Evolutionary conservation across 2,888 invertebrate species (phyloP), one percentile per base, ranked within the genome.

Genomic region (Tridacna crocea): DNA sequence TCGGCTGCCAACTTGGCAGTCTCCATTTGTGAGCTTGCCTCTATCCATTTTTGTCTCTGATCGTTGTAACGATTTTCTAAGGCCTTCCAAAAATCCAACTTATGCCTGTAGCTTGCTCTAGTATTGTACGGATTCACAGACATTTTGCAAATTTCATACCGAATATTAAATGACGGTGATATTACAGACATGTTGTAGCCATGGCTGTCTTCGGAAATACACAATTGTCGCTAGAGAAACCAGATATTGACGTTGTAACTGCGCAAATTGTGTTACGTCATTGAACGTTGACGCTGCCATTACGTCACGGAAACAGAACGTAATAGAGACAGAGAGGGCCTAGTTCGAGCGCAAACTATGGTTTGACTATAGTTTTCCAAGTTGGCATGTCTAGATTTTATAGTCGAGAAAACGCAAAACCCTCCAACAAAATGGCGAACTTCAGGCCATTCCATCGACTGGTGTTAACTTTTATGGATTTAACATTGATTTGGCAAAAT

Each of bases 51-150:
- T 22, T 60, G 26, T 58, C 76, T 79, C 15, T 78, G 61, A 6
- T 68, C 73, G 12, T 66, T 48, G 55, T 81, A 81, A 48, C 73
- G 65, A 15, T 66, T 66, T 51, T 80, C 80, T n/a, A 80, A 26
- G 13, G 66, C 6, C 55, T 61, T 61, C 84, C 84, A 84, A 36
- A 84, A 84, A 8, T 61, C 22, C 17, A 83, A 17, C 6, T 77
- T 48, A 46, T 70, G 15, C 10, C 13, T 48, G 60, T 78, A 78
- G 8, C n/a, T 48, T 26, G 65, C n/a, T 15, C 24, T 15, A 13
- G 63, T 58, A 1, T n/a, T 47, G 11, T 15, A 17, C 22, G 76
- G 24, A 19, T 47, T 27, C 0, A 63, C 47, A 13, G n/a, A 51
- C 81, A 82, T 79, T 65, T 79, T 74, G 12, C 70, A 55, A 17